phyloP scores from a whole-genome alignment of 2,113 vertebrate genomes.

The Alces alces region DNA sequence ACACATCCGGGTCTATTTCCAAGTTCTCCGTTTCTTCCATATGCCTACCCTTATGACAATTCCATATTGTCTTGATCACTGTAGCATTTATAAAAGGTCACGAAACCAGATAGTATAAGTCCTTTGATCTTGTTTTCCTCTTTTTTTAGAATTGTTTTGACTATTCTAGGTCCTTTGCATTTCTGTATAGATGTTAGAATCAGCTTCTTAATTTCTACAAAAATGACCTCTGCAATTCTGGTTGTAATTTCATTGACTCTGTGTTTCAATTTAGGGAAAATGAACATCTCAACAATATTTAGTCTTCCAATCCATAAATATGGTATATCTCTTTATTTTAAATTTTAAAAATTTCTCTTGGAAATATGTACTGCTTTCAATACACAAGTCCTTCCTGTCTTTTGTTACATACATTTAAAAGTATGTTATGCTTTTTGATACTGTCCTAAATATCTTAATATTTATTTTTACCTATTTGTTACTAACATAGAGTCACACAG shows the following conservation, averaged over 20 bases:
- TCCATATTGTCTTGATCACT: not conserved
- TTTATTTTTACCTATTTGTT: not conserved
- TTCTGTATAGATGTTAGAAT: conserved; percentile 25
- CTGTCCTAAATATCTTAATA: not conserved
- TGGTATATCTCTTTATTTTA: not conserved
- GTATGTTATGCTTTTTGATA: not conserved
- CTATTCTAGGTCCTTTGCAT: not conserved
- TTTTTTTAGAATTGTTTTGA: not conserved
- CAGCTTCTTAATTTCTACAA: not conserved
- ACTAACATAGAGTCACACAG: not conserved
- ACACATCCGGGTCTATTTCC: not conserved
- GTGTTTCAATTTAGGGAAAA: not conserved
- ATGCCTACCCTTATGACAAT: not conserved
- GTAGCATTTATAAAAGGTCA: not conserved
- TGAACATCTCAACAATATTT: not conserved
- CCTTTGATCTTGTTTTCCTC: not conserved
- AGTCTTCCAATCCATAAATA: not conserved
- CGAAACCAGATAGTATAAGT: not conserved
- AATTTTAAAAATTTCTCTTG: not conserved
- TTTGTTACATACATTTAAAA: not conserved
- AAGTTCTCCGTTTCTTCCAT: not conserved
- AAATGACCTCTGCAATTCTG: not conserved
- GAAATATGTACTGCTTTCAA: not conserved
- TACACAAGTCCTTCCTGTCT: not conserved
- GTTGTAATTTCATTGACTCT: not conserved